Percentiles rank a stretch among this genome's conserved stretches.
phyloP scores from a whole-genome alignment of 2,797 vertebrate genomes.

The Dryobates pubescens region DNA sequence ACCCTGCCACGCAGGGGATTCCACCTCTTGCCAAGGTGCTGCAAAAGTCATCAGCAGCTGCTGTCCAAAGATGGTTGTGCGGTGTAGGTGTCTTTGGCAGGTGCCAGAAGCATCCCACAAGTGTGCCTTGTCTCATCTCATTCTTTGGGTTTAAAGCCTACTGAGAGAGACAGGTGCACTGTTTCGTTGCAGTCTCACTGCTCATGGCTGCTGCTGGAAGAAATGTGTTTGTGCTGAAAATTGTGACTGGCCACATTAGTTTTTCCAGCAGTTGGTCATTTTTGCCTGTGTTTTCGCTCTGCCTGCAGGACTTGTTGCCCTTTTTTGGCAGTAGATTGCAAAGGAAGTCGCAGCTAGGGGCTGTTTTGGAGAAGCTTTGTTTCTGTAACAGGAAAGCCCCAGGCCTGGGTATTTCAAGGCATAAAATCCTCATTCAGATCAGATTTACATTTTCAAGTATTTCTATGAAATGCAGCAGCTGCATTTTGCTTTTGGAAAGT shows the following conservation, averaged over 20 bases:
- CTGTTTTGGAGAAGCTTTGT: background rate
- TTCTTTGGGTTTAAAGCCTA: background rate
- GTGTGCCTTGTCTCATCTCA: background rate
- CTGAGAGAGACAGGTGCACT: background rate
- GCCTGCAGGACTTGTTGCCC: background rate
- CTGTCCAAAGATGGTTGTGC: background rate
- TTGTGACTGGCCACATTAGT: background rate
- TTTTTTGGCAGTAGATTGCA: background rate
- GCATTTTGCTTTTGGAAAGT: background rate
- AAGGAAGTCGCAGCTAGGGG: background rate
- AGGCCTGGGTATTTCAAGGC: conserved; percentile 9
- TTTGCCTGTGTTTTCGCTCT: background rate
- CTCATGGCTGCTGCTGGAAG: background rate
- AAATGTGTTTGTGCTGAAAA: background rate
- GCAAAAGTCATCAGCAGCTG: background rate
- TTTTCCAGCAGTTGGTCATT: background rate
- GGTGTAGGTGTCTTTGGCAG: background rate
- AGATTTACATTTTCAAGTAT: background rate
- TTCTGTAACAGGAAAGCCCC: background rate
- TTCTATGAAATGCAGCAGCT: background rate
- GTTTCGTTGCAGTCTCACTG: background rate
- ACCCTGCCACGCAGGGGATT: no score
- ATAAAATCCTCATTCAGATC: conserved; percentile 13
- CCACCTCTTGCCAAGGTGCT: background rate
- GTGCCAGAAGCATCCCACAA: background rate